Conservation (phyloP, 2,113 vertebrate species). For the Elephas maximus region DNA sequence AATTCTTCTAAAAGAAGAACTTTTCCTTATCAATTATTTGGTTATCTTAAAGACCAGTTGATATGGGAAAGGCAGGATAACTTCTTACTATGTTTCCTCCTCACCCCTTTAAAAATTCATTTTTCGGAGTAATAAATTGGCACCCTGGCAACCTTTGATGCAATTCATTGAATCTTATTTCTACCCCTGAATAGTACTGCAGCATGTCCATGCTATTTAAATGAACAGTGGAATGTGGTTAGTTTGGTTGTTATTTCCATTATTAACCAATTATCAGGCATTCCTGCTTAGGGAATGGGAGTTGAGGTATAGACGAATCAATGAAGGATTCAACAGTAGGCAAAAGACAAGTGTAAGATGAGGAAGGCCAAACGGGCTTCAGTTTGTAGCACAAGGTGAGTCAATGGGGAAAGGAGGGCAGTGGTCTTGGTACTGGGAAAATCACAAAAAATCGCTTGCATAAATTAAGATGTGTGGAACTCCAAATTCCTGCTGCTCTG, state of each 20-base stretch:
- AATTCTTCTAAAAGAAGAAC: conserved; percentile 19
- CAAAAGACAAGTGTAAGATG: neutral
- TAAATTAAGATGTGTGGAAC: neutral
- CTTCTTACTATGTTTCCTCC: neutral
- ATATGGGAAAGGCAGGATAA: neutral
- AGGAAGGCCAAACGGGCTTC: neutral
- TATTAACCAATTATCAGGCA: neutral
- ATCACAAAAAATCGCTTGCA: neutral
- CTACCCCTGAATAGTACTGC: neutral
- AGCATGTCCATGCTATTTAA: neutral
- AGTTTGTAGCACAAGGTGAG: neutral
- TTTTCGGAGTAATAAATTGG: neutral
- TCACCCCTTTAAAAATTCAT: neutral
- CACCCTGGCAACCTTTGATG: neutral
- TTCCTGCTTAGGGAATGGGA: neutral
- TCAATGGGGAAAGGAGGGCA: neutral
- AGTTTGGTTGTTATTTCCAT: neutral
- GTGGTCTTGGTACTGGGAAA: neutral
- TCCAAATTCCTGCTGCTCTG: neutral
- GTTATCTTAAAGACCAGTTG: neutral
- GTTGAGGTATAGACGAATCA: neutral
- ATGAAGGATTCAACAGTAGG: neutral
- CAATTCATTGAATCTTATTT: neutral
- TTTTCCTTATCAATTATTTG: neutral
- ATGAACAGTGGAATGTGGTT: neutral